Evolutionary conservation across 2,888 invertebrate genomes (phyloP), one percentile per base, ranked within the genome.

Genomic region (Acanthosepion esculentum): DNA sequence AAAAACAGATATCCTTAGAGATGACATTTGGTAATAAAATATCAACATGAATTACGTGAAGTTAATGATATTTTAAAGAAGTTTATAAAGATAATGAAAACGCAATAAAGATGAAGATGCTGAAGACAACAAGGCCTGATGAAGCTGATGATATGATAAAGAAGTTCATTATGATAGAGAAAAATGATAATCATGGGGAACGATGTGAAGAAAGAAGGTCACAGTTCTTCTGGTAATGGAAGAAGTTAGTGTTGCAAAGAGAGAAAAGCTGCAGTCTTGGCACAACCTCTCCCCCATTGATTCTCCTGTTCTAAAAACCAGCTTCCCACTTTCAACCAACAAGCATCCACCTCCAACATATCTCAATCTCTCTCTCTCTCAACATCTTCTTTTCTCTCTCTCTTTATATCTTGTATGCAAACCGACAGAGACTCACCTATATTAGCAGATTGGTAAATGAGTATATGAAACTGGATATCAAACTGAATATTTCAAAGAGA

Each of bases 401-500:
- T 59, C 59, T 15, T n/a, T 8, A 10, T n/a, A 10, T 78, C 78
- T 78, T 15, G 15, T 12, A 15, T 2, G 8, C 15, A 15, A 78
- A 78, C 78, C 78, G 33, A 78, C 78, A 12, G n/a, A 78, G 78
- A 78, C n/a, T 78, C 78, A 78, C 78, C 78, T 78, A 78, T n/a
- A 78, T 78, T n/a, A 5, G n/a, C 78, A 78, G 78, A n/a, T 78
- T 78, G n/a, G 78, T 78, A 78, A 78, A 29, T 29, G 78, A 15
- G 78, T 78, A 78, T 78, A n/a, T 78, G 78, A 78, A 78, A 78
- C 78, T 78, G n/a, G n/a, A 78, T 78, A 78, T n/a, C 78, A 33
- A 78, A 78, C n/a, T 78, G 78, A 78, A n/a, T 78, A 78, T 78
- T 78, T 78, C 78, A 78, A 78, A 78, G 78, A 78, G n/a, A n/a